Percentiles rank a stretch among this genome's conserved stretches.
phyloP scores from a whole-genome alignment of 2,797 vertebrate species.

The Prionace glauca region DNA sequence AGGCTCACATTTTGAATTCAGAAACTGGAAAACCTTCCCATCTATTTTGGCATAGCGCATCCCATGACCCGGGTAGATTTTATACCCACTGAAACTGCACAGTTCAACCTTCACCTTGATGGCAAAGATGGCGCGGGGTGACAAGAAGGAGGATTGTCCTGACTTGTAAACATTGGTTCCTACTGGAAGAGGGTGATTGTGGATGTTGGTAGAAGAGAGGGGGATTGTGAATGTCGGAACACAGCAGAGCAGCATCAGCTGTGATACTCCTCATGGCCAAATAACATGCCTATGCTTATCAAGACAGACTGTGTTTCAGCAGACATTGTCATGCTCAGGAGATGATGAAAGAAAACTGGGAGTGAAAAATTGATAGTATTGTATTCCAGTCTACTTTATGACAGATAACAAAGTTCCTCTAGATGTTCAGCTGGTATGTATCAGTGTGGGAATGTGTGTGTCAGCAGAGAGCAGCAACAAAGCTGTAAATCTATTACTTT shows the following conservation, averaged over 20 bases:
- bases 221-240: background rate
- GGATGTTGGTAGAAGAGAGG: too few species aligned
- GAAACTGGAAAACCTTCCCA: too few species aligned
- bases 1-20: too few species aligned
- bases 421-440: background rate
- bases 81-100: too few species aligned
- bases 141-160: too few species aligned
- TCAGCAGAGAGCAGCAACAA: background rate
- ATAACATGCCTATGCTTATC: background rate
- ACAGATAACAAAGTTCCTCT: background rate
- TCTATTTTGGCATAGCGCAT: too few species aligned
- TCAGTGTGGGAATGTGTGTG: constrained; percentile 8
- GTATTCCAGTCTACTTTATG: background rate
- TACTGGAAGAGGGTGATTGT: background rate
- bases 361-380: background rate
- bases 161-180: background rate
- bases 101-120: too few species aligned
- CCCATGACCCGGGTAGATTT: too few species aligned
- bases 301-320: background rate
- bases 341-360: background rate
- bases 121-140: too few species aligned
- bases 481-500: constrained; percentile 5
- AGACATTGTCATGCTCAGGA: background rate
- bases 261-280: background rate
- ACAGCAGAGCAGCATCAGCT: background rate